phyloP scores from a whole-genome alignment of 2,888 invertebrate genomes.

The Lasioglossum leucozonium region DNA sequence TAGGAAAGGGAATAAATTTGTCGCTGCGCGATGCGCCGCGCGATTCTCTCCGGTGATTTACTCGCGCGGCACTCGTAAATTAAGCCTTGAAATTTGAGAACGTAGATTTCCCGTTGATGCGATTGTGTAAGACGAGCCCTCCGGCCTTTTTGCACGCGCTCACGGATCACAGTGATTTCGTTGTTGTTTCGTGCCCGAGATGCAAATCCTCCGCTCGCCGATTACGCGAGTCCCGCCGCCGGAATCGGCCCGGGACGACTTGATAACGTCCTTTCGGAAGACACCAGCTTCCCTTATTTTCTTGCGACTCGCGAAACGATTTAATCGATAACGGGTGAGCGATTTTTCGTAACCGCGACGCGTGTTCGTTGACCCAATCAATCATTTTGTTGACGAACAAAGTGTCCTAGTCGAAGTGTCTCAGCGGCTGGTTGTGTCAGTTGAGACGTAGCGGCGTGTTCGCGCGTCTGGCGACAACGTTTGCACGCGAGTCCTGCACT shows the following conservation, averaged over 20 bases:
- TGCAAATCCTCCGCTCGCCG: constrained; percentile 47
- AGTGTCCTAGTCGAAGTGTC: not conserved
- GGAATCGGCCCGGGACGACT: not conserved
- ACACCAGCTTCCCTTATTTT: not conserved
- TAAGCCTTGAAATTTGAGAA: constrained; percentile 63
- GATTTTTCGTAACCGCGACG: not conserved
- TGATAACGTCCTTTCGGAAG: constrained; percentile 3
- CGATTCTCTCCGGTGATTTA: constrained; percentile 56
- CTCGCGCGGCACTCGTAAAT: constrained; percentile 60
- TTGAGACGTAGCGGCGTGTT: constrained; percentile 44
- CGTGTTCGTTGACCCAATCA: not conserved
- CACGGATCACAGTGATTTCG: constrained; percentile 43
- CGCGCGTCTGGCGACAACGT: constrained; percentile 45
- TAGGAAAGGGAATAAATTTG: constrained; percentile 66
- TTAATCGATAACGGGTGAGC: not conserved
- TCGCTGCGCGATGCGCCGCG: constrained; percentile 54
- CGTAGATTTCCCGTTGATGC: constrained; percentile 64
- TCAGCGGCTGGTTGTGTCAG: not conserved
- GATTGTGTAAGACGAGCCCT: constrained; percentile 60
- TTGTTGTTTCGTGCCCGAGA: constrained; percentile 56
- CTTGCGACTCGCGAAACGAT: not conserved
- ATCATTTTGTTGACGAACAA: not conserved
- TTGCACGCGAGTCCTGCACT: constrained; percentile 54
- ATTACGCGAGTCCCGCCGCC: constrained; percentile 31
- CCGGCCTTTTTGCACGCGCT: constrained; percentile 37